Conservation (phyloP, 2,113 vertebrate genomes). For the Odobenus rosmarus region DNA sequence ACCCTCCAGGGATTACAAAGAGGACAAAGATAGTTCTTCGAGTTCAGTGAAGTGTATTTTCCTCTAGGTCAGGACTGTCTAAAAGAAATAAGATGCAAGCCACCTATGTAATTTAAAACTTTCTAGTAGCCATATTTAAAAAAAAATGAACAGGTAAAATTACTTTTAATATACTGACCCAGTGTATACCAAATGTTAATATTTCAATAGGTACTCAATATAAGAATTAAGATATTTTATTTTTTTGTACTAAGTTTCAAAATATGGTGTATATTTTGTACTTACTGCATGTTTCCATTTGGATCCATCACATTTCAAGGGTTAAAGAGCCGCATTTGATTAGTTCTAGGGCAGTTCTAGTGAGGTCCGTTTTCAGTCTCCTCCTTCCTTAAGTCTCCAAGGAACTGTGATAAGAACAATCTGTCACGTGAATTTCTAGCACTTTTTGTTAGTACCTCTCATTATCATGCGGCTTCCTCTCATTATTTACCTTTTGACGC, state of each 20-base stretch:
- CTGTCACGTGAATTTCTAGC: neutral
- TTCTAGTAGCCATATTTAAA: conserved; percentile 17
- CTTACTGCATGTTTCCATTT: neutral
- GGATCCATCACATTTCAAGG: neutral
- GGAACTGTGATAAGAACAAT: neutral
- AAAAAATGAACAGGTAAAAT: conserved; percentile 33
- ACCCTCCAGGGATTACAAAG: neutral
- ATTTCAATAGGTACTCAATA: neutral
- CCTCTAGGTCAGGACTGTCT: neutral
- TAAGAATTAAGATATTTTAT: conserved; percentile 45
- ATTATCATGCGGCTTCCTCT: neutral
- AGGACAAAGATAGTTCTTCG: neutral
- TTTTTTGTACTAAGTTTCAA: conserved; percentile 33
- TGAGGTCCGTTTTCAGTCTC: neutral
- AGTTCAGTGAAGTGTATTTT: neutral
- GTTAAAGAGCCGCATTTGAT: neutral
- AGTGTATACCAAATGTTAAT: neutral
- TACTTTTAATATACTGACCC: neutral
- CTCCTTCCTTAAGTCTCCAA: neutral
- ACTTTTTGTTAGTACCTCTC: neutral
- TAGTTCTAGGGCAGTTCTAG: neutral
- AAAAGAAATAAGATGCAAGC: neutral
- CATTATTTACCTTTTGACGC: neutral
- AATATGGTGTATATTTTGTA: neutral
- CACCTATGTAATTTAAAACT: neutral